Conservation (phyloP, 2,888 invertebrate genomes). For the Cylindroiulus punctatus region DNA sequence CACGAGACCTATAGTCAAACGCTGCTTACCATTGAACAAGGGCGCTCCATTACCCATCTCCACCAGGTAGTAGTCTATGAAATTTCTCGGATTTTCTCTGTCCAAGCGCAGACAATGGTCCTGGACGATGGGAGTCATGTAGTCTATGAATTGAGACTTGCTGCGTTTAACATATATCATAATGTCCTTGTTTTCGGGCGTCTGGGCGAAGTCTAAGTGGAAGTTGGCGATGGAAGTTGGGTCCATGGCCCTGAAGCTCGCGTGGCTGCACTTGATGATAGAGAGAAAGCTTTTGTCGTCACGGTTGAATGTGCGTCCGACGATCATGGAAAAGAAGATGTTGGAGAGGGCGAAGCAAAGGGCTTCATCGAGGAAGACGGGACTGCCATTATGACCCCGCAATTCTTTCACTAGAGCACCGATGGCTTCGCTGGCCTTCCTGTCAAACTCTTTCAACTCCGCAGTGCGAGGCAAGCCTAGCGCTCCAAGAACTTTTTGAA, state of each 20-base stretch:
- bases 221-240: slow-evolving; percentile 51
- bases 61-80: slow-evolving; percentile 59
- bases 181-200: background rate
- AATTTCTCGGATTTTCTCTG: slow-evolving; percentile 53
- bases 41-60: slow-evolving; percentile 54
- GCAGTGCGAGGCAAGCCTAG: slow-evolving; percentile 64
- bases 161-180: background rate
- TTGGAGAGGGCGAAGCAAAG: slow-evolving; percentile 56
- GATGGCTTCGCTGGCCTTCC: slow-evolving; percentile 51
- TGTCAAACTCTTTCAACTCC: slow-evolving; percentile 36
- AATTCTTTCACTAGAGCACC: too few species aligned
- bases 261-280: slow-evolving; percentile 51
- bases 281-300: slow-evolving; percentile 54
- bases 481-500: slow-evolving; percentile 76
- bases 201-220: background rate
- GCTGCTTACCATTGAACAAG: slow-evolving; percentile 57
- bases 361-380: slow-evolving; percentile 52
- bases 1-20: too few species aligned
- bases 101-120: slow-evolving; percentile 55
- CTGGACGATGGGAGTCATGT: slow-evolving; percentile 56
- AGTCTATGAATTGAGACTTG: background rate
- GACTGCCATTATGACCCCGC: slow-evolving; percentile 44
- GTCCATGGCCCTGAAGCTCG: slow-evolving; percentile 55
- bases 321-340: slow-evolving; percentile 55
- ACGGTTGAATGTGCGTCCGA: slow-evolving; percentile 54